Evolutionary conservation across 2,888 invertebrate genomes (phyloP).

Genomic region (Leptinotarsa rubiginosa): DNA sequence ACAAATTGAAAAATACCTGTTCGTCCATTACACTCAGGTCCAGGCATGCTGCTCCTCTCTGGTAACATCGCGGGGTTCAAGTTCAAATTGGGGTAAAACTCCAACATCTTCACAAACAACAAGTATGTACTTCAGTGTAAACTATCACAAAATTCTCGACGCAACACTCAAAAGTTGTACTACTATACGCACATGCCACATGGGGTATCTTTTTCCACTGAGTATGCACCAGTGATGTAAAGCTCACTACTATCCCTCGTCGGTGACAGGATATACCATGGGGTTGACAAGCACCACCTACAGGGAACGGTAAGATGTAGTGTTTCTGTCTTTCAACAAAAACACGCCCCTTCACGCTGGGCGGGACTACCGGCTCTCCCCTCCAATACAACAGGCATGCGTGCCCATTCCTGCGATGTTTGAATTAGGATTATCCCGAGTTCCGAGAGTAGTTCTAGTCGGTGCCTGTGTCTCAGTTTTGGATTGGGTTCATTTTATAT

Average conservation of each 20-base stretch:
- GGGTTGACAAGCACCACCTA: slow-evolving; percentile 58
- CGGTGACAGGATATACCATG: slow-evolving; percentile 49
- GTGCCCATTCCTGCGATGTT: slow-evolving; percentile 4
- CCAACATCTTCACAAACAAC: slow-evolving; percentile 70
- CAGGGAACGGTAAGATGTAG: slow-evolving; percentile 52
- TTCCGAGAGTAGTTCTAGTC: not conserved
- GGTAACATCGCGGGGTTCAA: slow-evolving; percentile 70
- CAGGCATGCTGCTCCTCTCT: slow-evolving; percentile 69
- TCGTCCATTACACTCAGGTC: slow-evolving; percentile 73
- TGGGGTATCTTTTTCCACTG: slow-evolving; percentile 35
- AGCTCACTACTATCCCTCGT: slow-evolving; percentile 58
- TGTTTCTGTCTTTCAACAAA: slow-evolving; percentile 32
- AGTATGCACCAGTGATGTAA: slow-evolving; percentile 34
- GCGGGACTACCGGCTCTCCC: slow-evolving; percentile 26
- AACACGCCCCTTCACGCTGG: slow-evolving; percentile 39
- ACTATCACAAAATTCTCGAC: slow-evolving; percentile 35
- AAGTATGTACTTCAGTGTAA: not conserved
- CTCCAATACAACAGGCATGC: slow-evolving; percentile 10
- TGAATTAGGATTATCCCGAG: slow-evolving; percentile 32
- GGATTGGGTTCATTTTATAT: slow-evolving; percentile 40
- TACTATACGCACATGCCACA: slow-evolving; percentile 39
- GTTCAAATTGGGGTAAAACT: slow-evolving; percentile 76
- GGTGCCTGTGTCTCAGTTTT: slow-evolving; percentile 5
- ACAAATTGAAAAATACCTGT: slow-evolving; percentile 69
- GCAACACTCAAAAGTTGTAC: slow-evolving; percentile 25